Conservation (phyloP, 2,797 vertebrate genomes). For the Oreochromis grahami region DNA sequence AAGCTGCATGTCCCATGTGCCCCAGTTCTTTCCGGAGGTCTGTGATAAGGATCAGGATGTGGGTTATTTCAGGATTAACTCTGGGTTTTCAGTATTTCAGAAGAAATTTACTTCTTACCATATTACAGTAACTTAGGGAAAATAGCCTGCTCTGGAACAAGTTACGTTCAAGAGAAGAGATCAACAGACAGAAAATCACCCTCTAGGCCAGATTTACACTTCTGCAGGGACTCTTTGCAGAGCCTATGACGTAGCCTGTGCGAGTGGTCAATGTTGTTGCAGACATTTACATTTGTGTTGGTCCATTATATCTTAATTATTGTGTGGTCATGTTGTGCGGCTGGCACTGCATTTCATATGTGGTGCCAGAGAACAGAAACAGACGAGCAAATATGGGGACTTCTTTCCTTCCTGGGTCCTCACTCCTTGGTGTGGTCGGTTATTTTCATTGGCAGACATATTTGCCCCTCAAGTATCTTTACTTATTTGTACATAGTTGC, state of each 20-base stretch:
- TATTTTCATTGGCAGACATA: background rate
- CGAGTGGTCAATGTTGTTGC: background rate
- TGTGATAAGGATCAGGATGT: background rate
- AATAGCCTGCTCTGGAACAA: background rate
- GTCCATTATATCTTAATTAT: background rate
- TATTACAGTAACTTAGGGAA: background rate
- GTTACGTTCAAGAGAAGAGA: background rate
- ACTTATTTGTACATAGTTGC: background rate
- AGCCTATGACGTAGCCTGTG: background rate
- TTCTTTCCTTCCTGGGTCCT: background rate
- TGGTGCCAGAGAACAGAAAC: background rate
- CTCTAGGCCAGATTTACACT: background rate
- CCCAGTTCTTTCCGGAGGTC: background rate
- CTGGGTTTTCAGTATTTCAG: background rate
- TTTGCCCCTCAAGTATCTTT: background rate
- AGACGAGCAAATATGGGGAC: background rate
- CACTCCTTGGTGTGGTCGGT: background rate
- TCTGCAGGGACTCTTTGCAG: background rate
- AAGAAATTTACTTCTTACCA: background rate
- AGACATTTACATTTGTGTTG: background rate
- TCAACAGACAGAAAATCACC: background rate
- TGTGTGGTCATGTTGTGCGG: background rate
- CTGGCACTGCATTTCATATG: background rate
- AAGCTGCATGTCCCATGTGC: background rate
- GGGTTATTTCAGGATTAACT: background rate